Percentiles rank a stretch among this genome's conserved stretches.
phyloP scores from a whole-genome alignment of 2,888 invertebrate species.

The Stomorhina lunata region DNA sequence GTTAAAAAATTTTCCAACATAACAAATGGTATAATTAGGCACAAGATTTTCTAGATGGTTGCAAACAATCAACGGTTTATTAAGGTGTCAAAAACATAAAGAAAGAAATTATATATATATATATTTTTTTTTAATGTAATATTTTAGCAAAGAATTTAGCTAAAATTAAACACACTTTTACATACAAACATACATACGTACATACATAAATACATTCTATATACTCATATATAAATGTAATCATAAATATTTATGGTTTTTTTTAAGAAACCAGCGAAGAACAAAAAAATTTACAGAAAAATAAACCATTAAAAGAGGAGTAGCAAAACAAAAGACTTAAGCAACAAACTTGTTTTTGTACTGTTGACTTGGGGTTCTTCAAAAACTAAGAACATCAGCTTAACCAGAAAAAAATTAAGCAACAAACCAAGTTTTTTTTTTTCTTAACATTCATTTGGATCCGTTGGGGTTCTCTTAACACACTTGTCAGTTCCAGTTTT shows the following conservation, averaged over 20 bases:
- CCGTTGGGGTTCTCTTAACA: constrained; percentile 48
- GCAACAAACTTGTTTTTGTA: constrained; percentile 51
- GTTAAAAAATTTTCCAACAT: constrained; percentile 13
- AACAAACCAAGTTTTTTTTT: constrained; percentile 22
- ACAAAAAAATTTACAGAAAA: background rate
- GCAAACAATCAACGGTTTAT: background rate
- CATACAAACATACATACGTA: background rate
- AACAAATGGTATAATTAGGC: background rate
- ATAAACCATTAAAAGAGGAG: background rate
- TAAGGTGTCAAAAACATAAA: constrained; percentile 47
- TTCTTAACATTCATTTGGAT: background rate
- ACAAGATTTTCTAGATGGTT: constrained; percentile 1
- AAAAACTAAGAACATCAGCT: background rate
- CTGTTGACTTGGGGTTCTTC: background rate
- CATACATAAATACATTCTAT: background rate
- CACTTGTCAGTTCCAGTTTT: constrained; percentile 50
- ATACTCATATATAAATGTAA: background rate
- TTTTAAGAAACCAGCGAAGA: constrained; percentile 14
- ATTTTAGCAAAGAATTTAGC: background rate
- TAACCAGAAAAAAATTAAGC: background rate
- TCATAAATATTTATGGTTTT: constrained; percentile 22
- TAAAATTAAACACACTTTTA: background rate
- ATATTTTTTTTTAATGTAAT: too few relatives aligned
- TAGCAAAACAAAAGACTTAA: constrained; percentile 47
- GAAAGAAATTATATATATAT: too few relatives aligned